Percentiles rank a stretch among this genome's conserved stretches.
phyloP scores from a whole-genome alignment of 1,140 invertebrate genomes.

The Brachystomella parvula region DNA sequence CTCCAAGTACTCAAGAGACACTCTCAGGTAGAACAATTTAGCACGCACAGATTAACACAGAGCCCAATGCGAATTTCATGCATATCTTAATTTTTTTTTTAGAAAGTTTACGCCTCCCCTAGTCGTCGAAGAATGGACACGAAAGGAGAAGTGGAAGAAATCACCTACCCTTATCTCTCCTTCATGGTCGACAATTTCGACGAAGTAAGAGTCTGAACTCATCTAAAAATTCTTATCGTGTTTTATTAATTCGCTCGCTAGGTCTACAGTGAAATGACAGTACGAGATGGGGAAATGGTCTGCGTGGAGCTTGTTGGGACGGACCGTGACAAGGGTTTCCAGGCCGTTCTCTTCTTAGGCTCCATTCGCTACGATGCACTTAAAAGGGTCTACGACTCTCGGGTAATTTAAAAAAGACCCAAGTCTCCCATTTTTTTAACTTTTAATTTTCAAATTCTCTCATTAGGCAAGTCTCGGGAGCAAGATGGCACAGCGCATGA shows the following conservation, averaged over 20 bases:
- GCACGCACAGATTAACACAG: not conserved
- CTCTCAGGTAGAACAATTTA: conserved; percentile 67
- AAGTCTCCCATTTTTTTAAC: not conserved
- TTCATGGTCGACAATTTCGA: conserved; percentile 99
- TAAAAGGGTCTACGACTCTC: conserved; percentile 90
- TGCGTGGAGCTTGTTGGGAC: conserved; percentile 92
- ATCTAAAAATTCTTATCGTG: not conserved
- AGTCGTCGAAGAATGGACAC: conserved; percentile 92
- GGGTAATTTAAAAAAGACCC: conserved; percentile 56
- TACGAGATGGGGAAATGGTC: conserved; percentile 95
- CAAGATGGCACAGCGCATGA: conserved; percentile 92
- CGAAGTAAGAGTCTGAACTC: conserved; percentile 67
- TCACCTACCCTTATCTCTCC: conserved; percentile 97
- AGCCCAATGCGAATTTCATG: not conserved
- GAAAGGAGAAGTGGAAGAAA: conserved; percentile 96
- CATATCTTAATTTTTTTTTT: conserved; percentile 5
- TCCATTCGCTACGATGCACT: conserved; percentile 95
- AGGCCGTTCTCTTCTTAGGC: conserved; percentile 91
- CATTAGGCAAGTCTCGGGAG: conserved; percentile 80
- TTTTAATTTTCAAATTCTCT: not conserved
- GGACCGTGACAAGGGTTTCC: conserved; percentile 69
- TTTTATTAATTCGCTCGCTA: conserved; percentile 40
- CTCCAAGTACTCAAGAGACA: conserved; percentile 87
- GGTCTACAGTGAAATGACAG: conserved; percentile 90
- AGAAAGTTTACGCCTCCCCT: conserved; percentile 90